Percentiles rank a stretch among this genome's conserved stretches.
These are phyloP conservation scores for Calliphora vicina DNA, from an alignment of 1,140 invertebrate species.

Conservation along the genomic window DNA sequence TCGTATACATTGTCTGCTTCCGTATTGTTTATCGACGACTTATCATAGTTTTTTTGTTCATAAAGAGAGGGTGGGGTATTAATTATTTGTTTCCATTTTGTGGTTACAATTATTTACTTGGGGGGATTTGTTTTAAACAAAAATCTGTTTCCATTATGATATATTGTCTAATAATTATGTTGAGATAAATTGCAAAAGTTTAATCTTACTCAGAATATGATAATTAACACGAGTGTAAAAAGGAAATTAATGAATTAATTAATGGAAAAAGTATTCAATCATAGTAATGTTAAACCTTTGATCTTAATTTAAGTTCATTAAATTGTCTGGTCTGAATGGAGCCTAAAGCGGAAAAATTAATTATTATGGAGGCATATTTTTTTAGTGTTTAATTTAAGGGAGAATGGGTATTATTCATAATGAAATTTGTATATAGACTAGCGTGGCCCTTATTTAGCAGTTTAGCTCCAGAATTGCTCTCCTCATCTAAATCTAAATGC, in stretches of 20 bases:
- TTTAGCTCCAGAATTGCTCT: too few species aligned
- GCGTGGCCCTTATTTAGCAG: too few species aligned
- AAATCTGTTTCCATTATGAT: constrained; percentile 5
- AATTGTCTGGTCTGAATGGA: too few species aligned
- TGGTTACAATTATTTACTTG: neutral
- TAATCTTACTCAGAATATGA: neutral
- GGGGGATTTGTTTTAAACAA: neutral
- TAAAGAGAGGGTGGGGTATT: neutral
- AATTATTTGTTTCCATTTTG: neutral
- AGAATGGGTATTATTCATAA: too few species aligned
- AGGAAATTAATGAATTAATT: neutral
- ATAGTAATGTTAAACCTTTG: too few species aligned
- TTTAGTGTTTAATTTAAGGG: too few species aligned
- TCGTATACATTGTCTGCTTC: constrained; percentile 27
- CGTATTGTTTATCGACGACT: neutral
- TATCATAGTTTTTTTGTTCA: neutral
- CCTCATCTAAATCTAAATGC: too few species aligned
- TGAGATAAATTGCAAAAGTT: constrained; percentile 1
- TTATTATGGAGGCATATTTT: too few species aligned
- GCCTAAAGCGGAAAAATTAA: too few species aligned
- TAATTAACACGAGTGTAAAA: neutral
- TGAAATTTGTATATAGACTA: too few species aligned
- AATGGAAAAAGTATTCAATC: neutral
- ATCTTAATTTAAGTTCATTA: too few species aligned
- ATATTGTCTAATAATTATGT: constrained; percentile 26